These are phyloP conservation scores for Martes martes DNA, from an alignment of 2,113 vertebrate species.

Conservation along the genomic window DNA sequence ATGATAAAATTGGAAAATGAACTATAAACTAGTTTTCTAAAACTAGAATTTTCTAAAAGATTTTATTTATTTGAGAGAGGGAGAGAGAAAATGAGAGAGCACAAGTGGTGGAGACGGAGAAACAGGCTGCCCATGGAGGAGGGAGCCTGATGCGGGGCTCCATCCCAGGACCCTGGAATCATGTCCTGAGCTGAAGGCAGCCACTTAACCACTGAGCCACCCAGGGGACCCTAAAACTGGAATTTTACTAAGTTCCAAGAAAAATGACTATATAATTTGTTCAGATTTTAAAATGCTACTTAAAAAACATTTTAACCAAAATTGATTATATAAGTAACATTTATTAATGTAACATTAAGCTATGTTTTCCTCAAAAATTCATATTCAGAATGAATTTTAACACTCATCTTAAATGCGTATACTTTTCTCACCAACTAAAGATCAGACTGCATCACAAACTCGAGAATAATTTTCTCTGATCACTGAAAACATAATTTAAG, in stretches of 20 bases:
- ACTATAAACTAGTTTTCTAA: neutral
- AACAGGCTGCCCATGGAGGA: no score
- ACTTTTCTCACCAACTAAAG: neutral
- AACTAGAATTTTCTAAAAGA: neutral
- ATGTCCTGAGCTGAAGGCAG: neutral
- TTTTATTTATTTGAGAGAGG: no score
- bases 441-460: neutral
- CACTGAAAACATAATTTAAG: neutral
- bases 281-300: neutral
- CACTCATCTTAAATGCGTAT: neutral
- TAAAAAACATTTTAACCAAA: neutral
- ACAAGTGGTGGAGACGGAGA: no score
- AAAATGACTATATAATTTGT: neutral
- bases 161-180: neutral
- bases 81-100: no score
- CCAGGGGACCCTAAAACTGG: neutral
- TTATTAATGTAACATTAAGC: neutral
- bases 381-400: neutral
- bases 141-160: no score
- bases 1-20: neutral
- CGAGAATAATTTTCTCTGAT: neutral
- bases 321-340: neutral
- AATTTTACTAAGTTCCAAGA: neutral
- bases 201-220: neutral
- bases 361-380: neutral